phyloP scores from a whole-genome alignment of 2,888 invertebrate genomes.

The Elmis aenea region DNA sequence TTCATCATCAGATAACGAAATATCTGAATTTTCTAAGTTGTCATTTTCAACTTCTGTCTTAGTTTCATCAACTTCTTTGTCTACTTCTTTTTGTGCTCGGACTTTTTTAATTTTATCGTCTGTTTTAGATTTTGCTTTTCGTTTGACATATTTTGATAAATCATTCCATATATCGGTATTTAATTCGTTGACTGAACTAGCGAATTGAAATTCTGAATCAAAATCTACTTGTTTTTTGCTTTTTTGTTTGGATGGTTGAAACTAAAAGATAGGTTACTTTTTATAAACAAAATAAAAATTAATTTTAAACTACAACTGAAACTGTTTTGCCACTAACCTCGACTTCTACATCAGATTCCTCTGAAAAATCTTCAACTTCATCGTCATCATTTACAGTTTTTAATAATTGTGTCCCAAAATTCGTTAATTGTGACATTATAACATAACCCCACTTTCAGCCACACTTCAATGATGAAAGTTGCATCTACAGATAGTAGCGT shows the following conservation, averaged over 20 bases:
- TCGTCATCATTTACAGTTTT: conserved; percentile 81
- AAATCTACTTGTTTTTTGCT: conserved; percentile 66
- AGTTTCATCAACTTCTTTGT: conserved; percentile 49
- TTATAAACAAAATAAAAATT: background rate
- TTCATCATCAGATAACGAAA: conserved; percentile 73
- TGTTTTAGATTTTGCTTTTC: conserved; percentile 73
- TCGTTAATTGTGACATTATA: background rate
- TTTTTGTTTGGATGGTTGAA: conserved; percentile 77
- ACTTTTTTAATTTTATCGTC: conserved; percentile 77
- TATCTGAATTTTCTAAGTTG: conserved; percentile 49
- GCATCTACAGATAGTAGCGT: too few species aligned
- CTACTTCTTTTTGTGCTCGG: conserved; percentile 40
- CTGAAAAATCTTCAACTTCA: conserved; percentile 73
- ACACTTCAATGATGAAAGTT: too few species aligned
- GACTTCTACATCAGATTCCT: conserved; percentile 74
- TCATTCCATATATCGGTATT: conserved; percentile 79
- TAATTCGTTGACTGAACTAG: conserved; percentile 71
- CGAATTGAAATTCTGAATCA: conserved; percentile 76
- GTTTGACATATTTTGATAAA: conserved; percentile 70
- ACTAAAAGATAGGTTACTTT: conserved; percentile 49
- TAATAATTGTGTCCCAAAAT: conserved; percentile 48
- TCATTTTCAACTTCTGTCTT: conserved; percentile 43
- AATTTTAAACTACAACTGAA: background rate
- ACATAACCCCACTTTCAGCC: too few species aligned
- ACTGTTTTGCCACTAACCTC: conserved; percentile 66